phyloP scores from a whole-genome alignment of 2,113 vertebrate species.

The Euleptes europaea region DNA sequence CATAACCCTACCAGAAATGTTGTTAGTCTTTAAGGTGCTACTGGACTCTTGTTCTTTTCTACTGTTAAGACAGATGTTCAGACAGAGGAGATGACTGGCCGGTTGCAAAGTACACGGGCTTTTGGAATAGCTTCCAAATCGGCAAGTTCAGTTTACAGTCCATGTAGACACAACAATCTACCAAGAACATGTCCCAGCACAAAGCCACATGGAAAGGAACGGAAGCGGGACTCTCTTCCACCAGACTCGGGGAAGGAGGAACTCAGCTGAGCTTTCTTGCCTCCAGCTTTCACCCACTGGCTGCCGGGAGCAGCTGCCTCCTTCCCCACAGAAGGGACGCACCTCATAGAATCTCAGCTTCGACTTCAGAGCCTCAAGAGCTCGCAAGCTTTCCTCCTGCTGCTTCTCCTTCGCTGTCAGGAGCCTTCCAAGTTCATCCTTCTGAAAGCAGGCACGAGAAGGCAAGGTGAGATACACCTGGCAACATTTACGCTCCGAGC shows the following conservation, averaged over 20 bases:
- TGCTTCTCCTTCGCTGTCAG: conserved; percentile 84
- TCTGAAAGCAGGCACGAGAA: conserved; percentile 71
- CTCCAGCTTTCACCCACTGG: too few species aligned
- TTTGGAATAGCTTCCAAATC: neutral
- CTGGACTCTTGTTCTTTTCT: too few species aligned
- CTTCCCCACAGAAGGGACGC: conserved; percentile 35
- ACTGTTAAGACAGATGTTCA: conserved; percentile 12
- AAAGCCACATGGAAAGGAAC: neutral
- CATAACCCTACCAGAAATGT: too few species aligned
- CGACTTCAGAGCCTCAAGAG: conserved; percentile 87
- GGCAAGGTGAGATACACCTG: neutral
- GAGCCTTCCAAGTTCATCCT: conserved; percentile 86
- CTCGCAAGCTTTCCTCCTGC: conserved; percentile 85
- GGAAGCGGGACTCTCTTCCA: neutral
- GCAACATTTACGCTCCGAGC: neutral
- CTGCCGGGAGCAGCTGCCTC: neutral
- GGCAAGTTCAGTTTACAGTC: neutral
- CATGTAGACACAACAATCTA: neutral
- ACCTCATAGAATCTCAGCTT: conserved; percentile 89
- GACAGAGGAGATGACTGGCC: neutral
- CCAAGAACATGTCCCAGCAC: neutral
- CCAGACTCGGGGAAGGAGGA: neutral
- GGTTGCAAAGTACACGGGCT: neutral
- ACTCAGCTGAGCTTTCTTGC: neutral
- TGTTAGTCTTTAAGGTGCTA: too few species aligned